Percentiles rank a stretch among this genome's conserved stretches.
Evolutionary conservation across 2,888 invertebrate genomes (phyloP).

Genomic region (Podotricha telesiphe): DNA sequence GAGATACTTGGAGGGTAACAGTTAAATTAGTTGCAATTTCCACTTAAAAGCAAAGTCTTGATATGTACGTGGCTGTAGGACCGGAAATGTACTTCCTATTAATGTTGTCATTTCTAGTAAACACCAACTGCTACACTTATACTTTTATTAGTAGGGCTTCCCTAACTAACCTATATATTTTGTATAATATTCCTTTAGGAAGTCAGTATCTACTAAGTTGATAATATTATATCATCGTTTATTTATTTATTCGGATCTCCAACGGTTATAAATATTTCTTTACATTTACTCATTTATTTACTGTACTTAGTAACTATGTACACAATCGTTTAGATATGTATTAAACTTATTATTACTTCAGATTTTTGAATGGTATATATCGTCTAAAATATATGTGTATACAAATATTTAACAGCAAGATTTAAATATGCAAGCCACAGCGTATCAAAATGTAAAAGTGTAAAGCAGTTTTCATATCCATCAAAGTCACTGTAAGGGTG

Average conservation of each 20-base stretch:
- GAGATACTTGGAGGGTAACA: slow-evolving; percentile 72
- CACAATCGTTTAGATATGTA: no score
- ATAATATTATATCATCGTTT: no score
- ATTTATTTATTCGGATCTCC: no score
- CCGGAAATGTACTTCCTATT: slow-evolving; percentile 64
- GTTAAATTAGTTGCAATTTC: slow-evolving; percentile 82
- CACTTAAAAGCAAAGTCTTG: slow-evolving; percentile 67
- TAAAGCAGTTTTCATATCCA: slow-evolving; percentile 47
- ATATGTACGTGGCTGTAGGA: slow-evolving; percentile 63
- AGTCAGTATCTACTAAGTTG: no score
- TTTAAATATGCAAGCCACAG: slow-evolving; percentile 7
- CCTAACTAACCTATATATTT: neutral
- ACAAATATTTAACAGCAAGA: neutral
- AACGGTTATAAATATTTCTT: no score
- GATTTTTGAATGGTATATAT: no score
- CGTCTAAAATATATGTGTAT: no score
- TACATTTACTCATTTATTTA: no score
- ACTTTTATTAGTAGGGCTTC: no score
- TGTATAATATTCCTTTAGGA: neutral
- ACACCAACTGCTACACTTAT: neutral
- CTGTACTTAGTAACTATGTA: no score
- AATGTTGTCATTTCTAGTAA: slow-evolving; percentile 28
- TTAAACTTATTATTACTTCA: no score
- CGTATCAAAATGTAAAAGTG: slow-evolving; percentile 28
- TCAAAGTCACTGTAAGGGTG: slow-evolving; percentile 48